Conservation (phyloP, 1,140 invertebrate genomes). For the Conus ventricosus region DNA sequence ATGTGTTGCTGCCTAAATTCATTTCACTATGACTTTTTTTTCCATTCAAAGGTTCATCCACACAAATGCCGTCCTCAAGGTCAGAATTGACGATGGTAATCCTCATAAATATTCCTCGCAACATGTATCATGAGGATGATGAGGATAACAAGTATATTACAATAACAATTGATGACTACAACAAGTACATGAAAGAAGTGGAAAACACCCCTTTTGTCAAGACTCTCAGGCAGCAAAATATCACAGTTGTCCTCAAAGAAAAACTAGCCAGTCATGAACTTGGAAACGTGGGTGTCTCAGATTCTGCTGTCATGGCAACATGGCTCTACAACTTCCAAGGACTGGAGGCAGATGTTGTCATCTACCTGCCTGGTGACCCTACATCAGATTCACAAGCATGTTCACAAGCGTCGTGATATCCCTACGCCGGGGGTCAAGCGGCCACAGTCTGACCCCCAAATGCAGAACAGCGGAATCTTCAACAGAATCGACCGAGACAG, state of each 20-base stretch:
- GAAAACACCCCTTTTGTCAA: not conserved
- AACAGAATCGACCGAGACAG: too few relatives aligned
- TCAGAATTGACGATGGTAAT: not conserved
- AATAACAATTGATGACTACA: not conserved
- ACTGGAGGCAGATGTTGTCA: conserved; percentile 40
- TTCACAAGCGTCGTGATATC: not conserved
- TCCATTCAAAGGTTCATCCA: not conserved
- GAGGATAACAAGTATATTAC: not conserved
- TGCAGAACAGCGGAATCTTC: too few relatives aligned
- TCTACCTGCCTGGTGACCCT: conserved; percentile 40
- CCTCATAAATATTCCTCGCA: conserved; percentile 8
- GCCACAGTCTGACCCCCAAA: not conserved
- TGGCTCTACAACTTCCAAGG: conserved; percentile 47
- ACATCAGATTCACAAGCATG: too few relatives aligned
- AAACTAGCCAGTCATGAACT: not conserved
- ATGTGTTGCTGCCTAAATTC: not conserved
- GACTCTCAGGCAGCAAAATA: not conserved
- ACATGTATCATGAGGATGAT: not conserved
- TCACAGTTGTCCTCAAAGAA: not conserved
- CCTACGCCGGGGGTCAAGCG: not conserved
- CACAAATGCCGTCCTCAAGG: not conserved
- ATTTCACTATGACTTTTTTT: not conserved
- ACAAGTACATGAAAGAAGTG: conserved; percentile 4
- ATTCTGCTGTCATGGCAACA: not conserved
- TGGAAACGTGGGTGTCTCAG: not conserved